Base-by-base conservation (phyloP, 2,888 invertebrate genomes). In the Malthinus seriepunctatus region DNA sequence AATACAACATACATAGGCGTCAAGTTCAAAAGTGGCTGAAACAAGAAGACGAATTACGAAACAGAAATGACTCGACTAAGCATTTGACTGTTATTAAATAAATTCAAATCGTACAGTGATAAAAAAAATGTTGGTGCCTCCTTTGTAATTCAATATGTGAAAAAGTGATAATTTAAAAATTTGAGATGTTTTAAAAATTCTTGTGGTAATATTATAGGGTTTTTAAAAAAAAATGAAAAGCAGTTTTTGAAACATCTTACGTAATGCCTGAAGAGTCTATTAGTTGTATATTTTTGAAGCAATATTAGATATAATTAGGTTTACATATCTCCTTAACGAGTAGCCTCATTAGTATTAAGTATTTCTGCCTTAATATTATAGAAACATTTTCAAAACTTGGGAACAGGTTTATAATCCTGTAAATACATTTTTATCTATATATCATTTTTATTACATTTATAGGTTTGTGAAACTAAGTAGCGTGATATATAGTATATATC, bases 1-100 rank as follows among this genome's bases (percentile, higher is more conserved):
- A 81, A 66, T 81, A 79, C 69, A 78, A 79, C 61, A 79, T 81
- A 50, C 79, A 80, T 69, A 70, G 80, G 45, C 74, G 80, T 45
- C 82, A 83, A 66, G 78, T 84, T 51, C 82, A 84, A 63, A 82
- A 83, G 65, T 85, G 85, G 85, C 71, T 84, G 55, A 82, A 83
- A 66, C 82, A 82, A 67, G 83, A 82, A 52, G 75, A 78, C 14
- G 77, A 79, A 63, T 60, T 79, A 32, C 66, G 74, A 44, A 71
- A 73, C 56, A 71, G 74, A 53, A 76, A 74, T 62, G 75, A 76
- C 64, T 63, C 70, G 14, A 65, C 73, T 42, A 74, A 74, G 63
- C 73, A 74, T 11, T 69, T 71, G 60, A 74, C 75, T 49, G 69
- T 50, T n/a, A 58, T 62, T 31, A 58, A 58, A 45, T 62, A 59